These are phyloP conservation scores for Aeoliscus strigatus DNA, from an alignment of 2,797 vertebrate genomes.

Conservation along the genomic window DNA sequence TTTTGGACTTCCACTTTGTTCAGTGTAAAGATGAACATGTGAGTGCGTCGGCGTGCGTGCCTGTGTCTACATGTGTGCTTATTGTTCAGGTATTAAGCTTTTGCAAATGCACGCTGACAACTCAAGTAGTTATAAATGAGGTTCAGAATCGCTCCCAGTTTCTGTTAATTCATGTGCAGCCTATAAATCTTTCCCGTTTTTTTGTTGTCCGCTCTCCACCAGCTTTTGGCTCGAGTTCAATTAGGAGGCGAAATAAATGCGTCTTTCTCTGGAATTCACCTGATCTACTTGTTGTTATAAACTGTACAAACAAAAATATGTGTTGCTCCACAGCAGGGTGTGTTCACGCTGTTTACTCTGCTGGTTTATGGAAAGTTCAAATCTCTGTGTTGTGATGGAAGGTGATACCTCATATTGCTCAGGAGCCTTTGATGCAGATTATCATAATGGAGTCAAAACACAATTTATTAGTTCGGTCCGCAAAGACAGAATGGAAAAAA, in stretches of 20 bases:
- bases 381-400: too few species aligned
- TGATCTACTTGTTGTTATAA: slow-evolving; percentile 27
- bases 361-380: too few species aligned
- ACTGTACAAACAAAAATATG: slow-evolving; percentile 8
- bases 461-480: too few species aligned
- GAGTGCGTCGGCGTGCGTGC: slow-evolving; percentile 6
- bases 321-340: too few species aligned
- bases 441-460: too few species aligned
- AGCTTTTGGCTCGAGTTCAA: slow-evolving; percentile 25
- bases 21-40: too few species aligned
- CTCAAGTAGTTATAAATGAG: slow-evolving; percentile 14
- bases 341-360: too few species aligned
- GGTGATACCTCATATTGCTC: too few species aligned
- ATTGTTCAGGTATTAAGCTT: background rate
- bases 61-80: slow-evolving; percentile 18
- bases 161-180: too few species aligned
- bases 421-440: too few species aligned
- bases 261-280: slow-evolving; percentile 17
- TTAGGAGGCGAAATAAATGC: slow-evolving; percentile 14
- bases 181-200: slow-evolving; percentile 18
- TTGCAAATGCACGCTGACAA: slow-evolving; percentile 5
- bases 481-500: too few species aligned
- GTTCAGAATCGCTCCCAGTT: slow-evolving; percentile 6
- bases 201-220: slow-evolving; percentile 1
- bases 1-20: too few species aligned